Evolutionary conservation across 2,113 vertebrate species (phyloP).

Genomic region (Cheilinus undulatus): DNA sequence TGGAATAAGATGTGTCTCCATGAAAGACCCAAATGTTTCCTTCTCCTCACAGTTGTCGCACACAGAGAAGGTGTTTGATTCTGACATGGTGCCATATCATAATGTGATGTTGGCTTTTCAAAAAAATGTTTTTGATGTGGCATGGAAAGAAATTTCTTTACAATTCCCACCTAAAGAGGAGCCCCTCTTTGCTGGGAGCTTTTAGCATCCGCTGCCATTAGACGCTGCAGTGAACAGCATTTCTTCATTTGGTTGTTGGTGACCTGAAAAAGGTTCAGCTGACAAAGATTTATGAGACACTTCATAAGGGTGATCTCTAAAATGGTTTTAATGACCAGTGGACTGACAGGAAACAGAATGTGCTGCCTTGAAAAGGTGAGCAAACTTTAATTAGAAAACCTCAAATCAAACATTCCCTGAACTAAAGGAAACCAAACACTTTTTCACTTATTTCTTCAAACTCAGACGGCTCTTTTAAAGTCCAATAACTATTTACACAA

Average conservation of each 20-base stretch:
- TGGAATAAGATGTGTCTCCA: neutral
- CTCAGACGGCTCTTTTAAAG: neutral
- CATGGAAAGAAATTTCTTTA: constrained; percentile 14
- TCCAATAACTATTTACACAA: neutral
- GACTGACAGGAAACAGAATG: constrained; percentile 21
- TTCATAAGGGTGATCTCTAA: constrained; percentile 14
- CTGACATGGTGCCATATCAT: neutral
- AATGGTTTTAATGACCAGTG: constrained; percentile 27
- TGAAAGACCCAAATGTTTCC: neutral
- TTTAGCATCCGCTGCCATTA: constrained; percentile 17
- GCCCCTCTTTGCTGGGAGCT: constrained; percentile 15
- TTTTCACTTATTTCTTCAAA: neutral
- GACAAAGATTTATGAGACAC: constrained; percentile 34
- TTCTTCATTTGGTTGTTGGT: constrained; percentile 4
- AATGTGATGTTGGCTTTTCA: neutral
- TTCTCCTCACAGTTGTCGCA: constrained; percentile 1
- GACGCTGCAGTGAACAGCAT: neutral
- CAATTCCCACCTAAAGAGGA: constrained; percentile 18
- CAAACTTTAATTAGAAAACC: constrained; percentile 12
- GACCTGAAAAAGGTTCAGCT: constrained; percentile 22
- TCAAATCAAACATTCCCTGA: constrained; percentile 7
- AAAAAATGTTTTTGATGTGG: neutral
- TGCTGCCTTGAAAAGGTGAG: neutral
- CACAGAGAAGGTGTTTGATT: neutral
- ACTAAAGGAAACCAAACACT: neutral